Evolutionary conservation across 1,140 invertebrate species (phyloP), one percentile per base, ranked within the genome.

Genomic region (Zaprionus ornatus): DNA sequence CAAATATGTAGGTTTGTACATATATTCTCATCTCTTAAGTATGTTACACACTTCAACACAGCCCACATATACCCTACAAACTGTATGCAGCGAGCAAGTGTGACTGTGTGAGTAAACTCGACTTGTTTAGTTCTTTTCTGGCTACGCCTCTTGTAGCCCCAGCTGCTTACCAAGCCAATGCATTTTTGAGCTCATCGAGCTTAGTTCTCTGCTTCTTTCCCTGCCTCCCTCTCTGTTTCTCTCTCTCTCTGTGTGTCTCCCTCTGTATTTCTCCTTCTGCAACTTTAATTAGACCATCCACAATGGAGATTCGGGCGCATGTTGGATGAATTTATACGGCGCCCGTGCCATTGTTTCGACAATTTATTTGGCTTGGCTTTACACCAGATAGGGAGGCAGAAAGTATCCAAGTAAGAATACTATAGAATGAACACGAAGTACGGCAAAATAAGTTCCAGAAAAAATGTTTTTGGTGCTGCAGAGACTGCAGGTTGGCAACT

Each of bases 211-310:
- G n/a, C n/a, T 45, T 45, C 45, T 21, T 23, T 23, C 10, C 10
- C 17, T 48, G 6, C 19, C 42, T 10, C 50, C 35, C 21, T 7
- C 40, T 32, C 50, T n/a, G n/a, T n/a, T n/a, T 68, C 75, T 15
- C 40, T 42, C 4, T n/a, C 15, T 15, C 40, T 17, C 2, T n/a
- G n/a, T n/a, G n/a, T n/a, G n/a, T 42, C n/a, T 17, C 40, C 3
- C 40, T 42, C 6, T 17, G 3, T 10, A 0, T 29, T 10, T 29
- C 29, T 29, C 37, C 40, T 21, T n/a, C 32, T 83, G 37, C 77
- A 83, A 73, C 67, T 77, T 84, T 84, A 84, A 83, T 80, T 63
- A 72, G 63, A 84, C 60, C 66, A 62, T 76, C 62, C 72, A 66
- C 73, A 61, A 66, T 66, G 60, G 67, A 78, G 56, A 57, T 52